Percentiles rank a stretch among this genome's conserved stretches.
Conservation (phyloP, 2,888 invertebrate species). For the Patella pellucida region DNA sequence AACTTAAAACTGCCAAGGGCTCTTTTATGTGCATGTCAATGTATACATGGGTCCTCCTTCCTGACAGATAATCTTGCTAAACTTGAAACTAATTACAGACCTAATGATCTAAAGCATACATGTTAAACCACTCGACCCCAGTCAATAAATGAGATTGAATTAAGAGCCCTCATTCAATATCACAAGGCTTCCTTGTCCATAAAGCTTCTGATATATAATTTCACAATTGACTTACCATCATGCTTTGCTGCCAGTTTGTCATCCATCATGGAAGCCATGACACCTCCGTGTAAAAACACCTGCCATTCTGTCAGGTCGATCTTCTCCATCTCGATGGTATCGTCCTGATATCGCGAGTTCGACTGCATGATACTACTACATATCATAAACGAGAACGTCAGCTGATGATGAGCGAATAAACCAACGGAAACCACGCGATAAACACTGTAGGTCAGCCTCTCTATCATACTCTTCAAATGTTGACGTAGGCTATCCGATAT, state of each 20-base stretch:
- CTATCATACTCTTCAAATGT: conserved; percentile 62
- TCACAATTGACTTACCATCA: conserved; percentile 48
- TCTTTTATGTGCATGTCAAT: background rate
- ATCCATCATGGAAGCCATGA: conserved; percentile 64
- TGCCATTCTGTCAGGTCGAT: conserved; percentile 64
- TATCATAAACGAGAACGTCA: conserved; percentile 69
- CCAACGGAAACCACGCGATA: conserved; percentile 68
- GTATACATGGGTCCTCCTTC: background rate
- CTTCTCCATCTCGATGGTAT: conserved; percentile 40
- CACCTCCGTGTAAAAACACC: conserved; percentile 66
- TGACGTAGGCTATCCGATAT: conserved; percentile 44
- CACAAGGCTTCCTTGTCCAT: too few relatives aligned
- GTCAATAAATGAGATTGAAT: too few relatives aligned
- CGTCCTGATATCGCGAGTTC: conserved; percentile 46
- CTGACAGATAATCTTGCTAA: too few relatives aligned
- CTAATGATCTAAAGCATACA: too few relatives aligned
- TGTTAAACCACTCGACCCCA: too few relatives aligned
- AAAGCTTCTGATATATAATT: background rate
- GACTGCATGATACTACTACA: conserved; percentile 66
- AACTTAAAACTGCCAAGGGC: background rate
- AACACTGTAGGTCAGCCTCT: conserved; percentile 62
- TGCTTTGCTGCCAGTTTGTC: conserved; percentile 50
- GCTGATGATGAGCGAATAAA: conserved; percentile 68
- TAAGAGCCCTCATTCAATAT: too few relatives aligned
- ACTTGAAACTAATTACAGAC: too few relatives aligned